Conservation (phyloP, 1,140 invertebrate genomes). For the Archivesica marissinica region DNA sequence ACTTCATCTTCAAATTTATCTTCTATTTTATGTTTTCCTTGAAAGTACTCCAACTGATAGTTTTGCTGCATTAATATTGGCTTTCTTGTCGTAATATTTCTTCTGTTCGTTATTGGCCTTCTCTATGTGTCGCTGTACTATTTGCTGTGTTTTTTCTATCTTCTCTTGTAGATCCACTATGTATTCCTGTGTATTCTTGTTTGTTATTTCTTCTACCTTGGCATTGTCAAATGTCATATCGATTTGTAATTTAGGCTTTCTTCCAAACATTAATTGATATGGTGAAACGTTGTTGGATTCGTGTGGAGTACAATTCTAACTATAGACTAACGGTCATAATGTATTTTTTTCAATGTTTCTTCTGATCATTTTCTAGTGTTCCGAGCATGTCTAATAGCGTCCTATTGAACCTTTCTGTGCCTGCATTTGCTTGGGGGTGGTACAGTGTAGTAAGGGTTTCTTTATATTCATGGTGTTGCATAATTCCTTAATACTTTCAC, state of each 20-base stretch:
- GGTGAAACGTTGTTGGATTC: conserved; percentile 22
- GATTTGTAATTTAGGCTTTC: conserved; percentile 42
- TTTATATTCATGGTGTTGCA: background rate
- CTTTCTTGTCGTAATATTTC: conserved; percentile 11
- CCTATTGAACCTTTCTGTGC: conserved; percentile 42
- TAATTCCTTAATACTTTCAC: conserved; percentile 14
- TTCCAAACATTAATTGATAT: conserved; percentile 50
- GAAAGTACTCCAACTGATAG: conserved; percentile 1
- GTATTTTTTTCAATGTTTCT: conserved; percentile 57
- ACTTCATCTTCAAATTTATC: conserved; percentile 21
- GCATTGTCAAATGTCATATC: conserved; percentile 41
- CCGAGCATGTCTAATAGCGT: conserved; percentile 53
- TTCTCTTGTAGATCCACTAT: background rate
- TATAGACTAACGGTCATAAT: conserved; percentile 33
- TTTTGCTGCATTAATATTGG: background rate
- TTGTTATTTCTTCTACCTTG: background rate
- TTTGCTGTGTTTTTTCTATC: background rate
- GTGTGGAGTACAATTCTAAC: conserved; percentile 56
- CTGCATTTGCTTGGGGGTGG: conserved; percentile 50
- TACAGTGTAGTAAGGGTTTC: conserved; percentile 45
- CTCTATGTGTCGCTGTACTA: background rate
- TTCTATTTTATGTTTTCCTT: conserved; percentile 30
- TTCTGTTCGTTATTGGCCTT: conserved; percentile 25
- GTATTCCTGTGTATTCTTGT: conserved; percentile 10
- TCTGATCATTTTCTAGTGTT: conserved; percentile 40